These are phyloP conservation scores for Chaetophractus vellerosus DNA, from an alignment of 2,797 vertebrate genomes.

Conservation along the genomic window DNA sequence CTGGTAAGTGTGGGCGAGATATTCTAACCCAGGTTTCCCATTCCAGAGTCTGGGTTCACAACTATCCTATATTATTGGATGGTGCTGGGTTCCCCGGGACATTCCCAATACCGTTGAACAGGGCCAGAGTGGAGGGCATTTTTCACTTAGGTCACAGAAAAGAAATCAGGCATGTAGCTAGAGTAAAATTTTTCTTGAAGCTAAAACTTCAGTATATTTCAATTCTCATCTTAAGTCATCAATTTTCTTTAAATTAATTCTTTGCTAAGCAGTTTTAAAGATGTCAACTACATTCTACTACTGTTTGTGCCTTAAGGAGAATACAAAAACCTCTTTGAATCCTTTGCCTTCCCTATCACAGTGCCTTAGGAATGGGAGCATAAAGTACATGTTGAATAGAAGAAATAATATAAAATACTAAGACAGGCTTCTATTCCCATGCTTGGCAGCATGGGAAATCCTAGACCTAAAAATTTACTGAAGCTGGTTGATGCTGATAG, in stretches of 20 bases:
- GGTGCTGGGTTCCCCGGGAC: neutral
- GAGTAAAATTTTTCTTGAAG: conserved; percentile 31
- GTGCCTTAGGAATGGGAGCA: neutral
- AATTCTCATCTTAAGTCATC: neutral
- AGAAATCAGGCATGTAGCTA: conserved; percentile 9
- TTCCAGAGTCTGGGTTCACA: neutral
- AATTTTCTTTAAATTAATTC: conserved; percentile 44
- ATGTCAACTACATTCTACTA: neutral
- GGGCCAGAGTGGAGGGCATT: neutral
- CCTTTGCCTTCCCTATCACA: neutral
- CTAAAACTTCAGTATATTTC: neutral
- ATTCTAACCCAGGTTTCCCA: neutral
- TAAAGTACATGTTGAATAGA: conserved; percentile 14
- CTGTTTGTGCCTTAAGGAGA: neutral
- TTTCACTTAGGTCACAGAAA: neutral
- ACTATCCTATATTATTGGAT: neutral
- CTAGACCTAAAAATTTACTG: neutral
- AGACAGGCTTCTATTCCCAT: neutral
- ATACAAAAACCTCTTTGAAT: conserved; percentile 24
- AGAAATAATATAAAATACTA: neutral
- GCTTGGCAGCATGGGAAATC: neutral
- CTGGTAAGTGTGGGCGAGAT: neutral
- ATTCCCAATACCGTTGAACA: neutral
- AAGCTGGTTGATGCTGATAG: neutral
- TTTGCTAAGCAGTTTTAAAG: conserved; percentile 53